These are phyloP conservation scores for Sinocyclocheilus rhinocerous DNA, from an alignment of 2,113 vertebrate genomes.

Conservation along the genomic window DNA sequence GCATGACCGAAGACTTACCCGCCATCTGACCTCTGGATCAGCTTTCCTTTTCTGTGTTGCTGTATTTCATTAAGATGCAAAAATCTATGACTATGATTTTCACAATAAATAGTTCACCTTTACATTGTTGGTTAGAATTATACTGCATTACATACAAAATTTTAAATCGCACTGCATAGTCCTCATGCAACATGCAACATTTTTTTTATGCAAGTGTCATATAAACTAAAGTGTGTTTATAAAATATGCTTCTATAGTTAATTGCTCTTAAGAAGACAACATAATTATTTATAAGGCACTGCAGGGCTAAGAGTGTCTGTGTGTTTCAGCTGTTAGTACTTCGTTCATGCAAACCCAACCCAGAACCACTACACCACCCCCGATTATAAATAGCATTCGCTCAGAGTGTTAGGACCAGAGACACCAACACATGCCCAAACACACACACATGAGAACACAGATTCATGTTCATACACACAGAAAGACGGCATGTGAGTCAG, in stretches of 20 bases:
- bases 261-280: not conserved
- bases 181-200: not conserved
- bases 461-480: slow-evolving; percentile 40
- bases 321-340: slow-evolving; percentile 29
- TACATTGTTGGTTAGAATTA: not conserved
- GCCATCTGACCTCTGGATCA: not conserved
- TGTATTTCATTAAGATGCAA: not conserved
- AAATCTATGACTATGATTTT: not conserved
- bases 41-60: not conserved
- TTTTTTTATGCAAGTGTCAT: not conserved
- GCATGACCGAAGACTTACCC: not conserved
- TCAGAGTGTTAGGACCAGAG: slow-evolving; percentile 45
- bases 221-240: not conserved
- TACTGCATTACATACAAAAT: not conserved
- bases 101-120: not conserved
- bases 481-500: slow-evolving; percentile 64
- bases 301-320: not conserved
- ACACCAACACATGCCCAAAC: slow-evolving; percentile 20
- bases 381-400: slow-evolving; percentile 76
- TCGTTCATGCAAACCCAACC: slow-evolving; percentile 28
- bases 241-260: not conserved
- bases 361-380: slow-evolving; percentile 55
- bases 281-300: not conserved
- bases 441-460: slow-evolving; percentile 23
- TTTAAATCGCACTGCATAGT: not conserved